Evolutionary conservation across 2,113 vertebrate genomes (phyloP).

Genomic region (Astatoreochromis straeleni): DNA sequence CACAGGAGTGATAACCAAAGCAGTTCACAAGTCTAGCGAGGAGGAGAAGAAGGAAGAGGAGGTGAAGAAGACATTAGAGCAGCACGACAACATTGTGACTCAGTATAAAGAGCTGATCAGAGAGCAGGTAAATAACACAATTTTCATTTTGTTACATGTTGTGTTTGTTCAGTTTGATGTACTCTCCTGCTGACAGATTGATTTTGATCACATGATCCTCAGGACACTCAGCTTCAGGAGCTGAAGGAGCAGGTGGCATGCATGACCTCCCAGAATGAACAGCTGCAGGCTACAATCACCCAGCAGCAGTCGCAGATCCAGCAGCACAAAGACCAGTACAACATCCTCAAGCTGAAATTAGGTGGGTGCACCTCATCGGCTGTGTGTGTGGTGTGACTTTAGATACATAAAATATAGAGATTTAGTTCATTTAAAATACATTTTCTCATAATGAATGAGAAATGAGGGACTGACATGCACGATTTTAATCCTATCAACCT

Average conservation of each 20-base stretch:
- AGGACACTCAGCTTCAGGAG: conserved; percentile 91
- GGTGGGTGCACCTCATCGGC: conserved; percentile 63
- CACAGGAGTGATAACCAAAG: conserved; percentile 91
- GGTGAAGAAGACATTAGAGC: conserved; percentile 95
- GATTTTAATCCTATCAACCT: neutral
- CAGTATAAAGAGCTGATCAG: conserved; percentile 97
- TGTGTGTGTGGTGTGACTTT: neutral
- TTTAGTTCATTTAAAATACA: neutral
- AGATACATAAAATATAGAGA: neutral
- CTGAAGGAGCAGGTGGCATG: conserved; percentile 82
- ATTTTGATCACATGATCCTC: neutral
- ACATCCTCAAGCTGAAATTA: conserved; percentile 92
- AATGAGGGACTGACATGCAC: neutral
- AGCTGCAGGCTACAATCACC: conserved; percentile 79
- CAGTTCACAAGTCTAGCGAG: conserved; percentile 95
- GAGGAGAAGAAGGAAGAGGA: conserved; percentile 98
- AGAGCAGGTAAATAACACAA: conserved; percentile 79
- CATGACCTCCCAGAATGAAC: conserved; percentile 81
- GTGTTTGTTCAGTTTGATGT: neutral
- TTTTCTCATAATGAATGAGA: neutral
- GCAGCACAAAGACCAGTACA: conserved; percentile 97
- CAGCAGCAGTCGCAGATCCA: conserved; percentile 93
- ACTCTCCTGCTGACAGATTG: neutral
- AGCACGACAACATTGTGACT: conserved; percentile 95
- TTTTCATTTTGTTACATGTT: neutral